phyloP scores from a whole-genome alignment of 2,888 invertebrate species.

The Catocala nupta region DNA sequence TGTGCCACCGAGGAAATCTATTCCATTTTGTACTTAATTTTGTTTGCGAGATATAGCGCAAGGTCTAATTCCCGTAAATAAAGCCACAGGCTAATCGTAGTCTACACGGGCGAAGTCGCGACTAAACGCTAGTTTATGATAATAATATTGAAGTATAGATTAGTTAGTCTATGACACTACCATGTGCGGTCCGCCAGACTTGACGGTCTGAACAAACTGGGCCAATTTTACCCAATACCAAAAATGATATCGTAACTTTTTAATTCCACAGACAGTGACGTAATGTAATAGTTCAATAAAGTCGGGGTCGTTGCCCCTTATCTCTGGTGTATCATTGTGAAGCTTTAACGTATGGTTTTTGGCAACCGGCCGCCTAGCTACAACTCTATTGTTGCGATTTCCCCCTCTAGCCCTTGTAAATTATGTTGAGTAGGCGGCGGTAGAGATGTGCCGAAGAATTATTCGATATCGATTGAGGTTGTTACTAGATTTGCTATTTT shows the following conservation, averaged over 20 bases:
- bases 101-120: too few relatives aligned
- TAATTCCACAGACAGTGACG: conserved; percentile 39
- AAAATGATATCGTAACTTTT: conserved; percentile 3
- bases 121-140: too few relatives aligned
- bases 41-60: too few relatives aligned
- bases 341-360: conserved; percentile 53
- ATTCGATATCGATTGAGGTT: not conserved
- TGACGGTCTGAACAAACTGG: not conserved
- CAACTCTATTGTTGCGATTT: conserved; percentile 37
- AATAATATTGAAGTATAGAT: too few relatives aligned
- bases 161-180: too few relatives aligned
- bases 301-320: conserved; percentile 43
- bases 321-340: conserved; percentile 41
- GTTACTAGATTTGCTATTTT: too few relatives aligned
- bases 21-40: too few relatives aligned
- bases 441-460: conserved; percentile 10
- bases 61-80: too few relatives aligned
- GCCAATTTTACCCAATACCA: conserved; percentile 1
- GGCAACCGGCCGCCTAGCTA: conserved; percentile 54
- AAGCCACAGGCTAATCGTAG: too few relatives aligned
- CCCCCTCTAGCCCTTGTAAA: conserved; percentile 54
- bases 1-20: too few relatives aligned
- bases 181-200: too few relatives aligned
- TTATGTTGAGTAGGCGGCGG: conserved; percentile 44
- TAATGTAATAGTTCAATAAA: conserved; percentile 30